A percentile compares a stretch with the other conserved stretches of the same genome.
phyloP scores from a whole-genome alignment of 1,140 invertebrate genomes.

The Stenopsyche tienmushanensis region DNA sequence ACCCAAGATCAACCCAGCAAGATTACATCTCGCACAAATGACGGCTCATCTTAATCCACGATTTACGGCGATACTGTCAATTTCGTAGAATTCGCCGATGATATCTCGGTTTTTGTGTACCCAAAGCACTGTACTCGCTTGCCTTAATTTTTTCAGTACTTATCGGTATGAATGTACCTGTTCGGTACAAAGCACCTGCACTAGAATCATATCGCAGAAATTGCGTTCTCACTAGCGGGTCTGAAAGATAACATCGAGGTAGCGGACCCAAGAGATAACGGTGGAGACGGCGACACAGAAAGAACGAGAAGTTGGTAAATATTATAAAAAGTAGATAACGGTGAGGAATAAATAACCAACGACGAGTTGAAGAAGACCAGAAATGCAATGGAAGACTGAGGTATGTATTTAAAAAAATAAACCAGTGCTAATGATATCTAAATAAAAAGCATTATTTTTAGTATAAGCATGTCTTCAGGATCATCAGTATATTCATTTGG shows the following conservation, averaged over 20 bases:
- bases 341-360: background rate
- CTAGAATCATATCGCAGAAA: background rate
- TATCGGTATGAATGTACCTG: slow-evolving; percentile 1
- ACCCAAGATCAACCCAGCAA: background rate
- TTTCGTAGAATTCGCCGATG: background rate
- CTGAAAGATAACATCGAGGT: background rate
- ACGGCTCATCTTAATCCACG: no score
- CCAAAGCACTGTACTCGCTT: background rate
- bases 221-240: background rate
- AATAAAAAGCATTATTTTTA: background rate
- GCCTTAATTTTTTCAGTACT: background rate
- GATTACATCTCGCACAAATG: no score
- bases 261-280: background rate
- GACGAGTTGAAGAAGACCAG: background rate
- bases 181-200: slow-evolving; percentile 5
- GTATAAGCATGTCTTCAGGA: background rate
- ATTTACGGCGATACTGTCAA: no score
- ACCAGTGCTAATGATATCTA: background rate
- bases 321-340: background rate
- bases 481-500: no score
- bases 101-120: background rate
- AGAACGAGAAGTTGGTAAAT: background rate
- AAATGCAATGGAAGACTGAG: background rate
- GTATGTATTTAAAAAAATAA: background rate
- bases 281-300: background rate